phyloP scores from a whole-genome alignment of 2,797 vertebrate species.

The Loris lydekkerianus region DNA sequence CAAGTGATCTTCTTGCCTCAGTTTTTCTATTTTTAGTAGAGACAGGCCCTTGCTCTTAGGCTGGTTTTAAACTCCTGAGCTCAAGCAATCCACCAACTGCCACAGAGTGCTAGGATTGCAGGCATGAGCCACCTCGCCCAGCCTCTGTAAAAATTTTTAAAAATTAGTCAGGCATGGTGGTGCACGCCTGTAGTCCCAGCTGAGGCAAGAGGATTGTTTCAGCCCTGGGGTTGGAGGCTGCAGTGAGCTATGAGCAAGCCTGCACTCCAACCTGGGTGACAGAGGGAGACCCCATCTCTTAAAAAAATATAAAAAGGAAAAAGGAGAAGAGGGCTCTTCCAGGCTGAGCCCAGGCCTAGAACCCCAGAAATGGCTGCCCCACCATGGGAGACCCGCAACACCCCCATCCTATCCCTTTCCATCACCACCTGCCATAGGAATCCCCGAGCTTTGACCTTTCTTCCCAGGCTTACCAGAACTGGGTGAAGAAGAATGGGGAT shows the following conservation, averaged over 20 bases:
- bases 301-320: neutral
- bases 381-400: rapidly evolving
- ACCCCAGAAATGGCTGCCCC: neutral
- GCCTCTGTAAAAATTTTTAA: neutral
- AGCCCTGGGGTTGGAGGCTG: neutral
- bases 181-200: neutral
- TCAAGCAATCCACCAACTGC: too few relatives aligned
- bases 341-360: neutral
- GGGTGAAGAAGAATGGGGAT: slow-evolving; percentile 94
- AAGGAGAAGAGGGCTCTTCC: neutral
- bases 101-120: too few relatives aligned
- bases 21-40: too few relatives aligned
- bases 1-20: too few relatives aligned
- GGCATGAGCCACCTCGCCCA: too few relatives aligned
- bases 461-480: slow-evolving; percentile 96
- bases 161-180: neutral
- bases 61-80: too few relatives aligned
- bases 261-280: neutral
- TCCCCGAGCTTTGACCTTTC: neutral
- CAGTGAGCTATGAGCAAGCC: neutral
- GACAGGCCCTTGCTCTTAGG: too few relatives aligned
- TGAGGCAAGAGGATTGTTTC: neutral
- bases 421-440: rapidly evolving
- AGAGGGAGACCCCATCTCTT: neutral
- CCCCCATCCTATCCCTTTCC: rapidly evolving